Evolutionary conservation across 2,888 invertebrate genomes (phyloP).

Genomic region (Apoda limacodes): DNA sequence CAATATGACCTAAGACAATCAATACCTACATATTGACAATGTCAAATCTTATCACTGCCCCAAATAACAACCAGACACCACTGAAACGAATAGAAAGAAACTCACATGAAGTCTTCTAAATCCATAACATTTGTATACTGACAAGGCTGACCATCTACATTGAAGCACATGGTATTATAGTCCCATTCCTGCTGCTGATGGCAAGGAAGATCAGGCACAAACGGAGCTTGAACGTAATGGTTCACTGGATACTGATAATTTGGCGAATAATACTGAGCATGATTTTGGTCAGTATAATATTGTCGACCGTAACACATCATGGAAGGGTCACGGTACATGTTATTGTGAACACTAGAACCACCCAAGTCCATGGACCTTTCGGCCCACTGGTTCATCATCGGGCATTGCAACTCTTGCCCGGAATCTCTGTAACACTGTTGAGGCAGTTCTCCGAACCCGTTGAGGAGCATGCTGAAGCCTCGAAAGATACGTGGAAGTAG

Average conservation of each 20-base stretch:
- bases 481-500: constrained; percentile 27
- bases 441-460: constrained; percentile 27
- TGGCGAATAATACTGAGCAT: constrained; percentile 24
- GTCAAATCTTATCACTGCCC: not conserved
- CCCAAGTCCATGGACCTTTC: constrained; percentile 31
- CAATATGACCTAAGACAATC: no score
- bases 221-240: constrained; percentile 28
- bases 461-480: constrained; percentile 40
- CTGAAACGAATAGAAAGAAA: constrained; percentile 26
- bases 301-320: constrained; percentile 38
- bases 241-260: constrained; percentile 20
- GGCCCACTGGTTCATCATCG: constrained; percentile 40
- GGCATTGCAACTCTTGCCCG: constrained; percentile 39
- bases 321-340: constrained; percentile 22
- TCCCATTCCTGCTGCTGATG: constrained; percentile 65
- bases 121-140: constrained; percentile 76
- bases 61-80: not conserved
- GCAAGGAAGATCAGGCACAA: constrained; percentile 58
- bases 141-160: constrained; percentile 74
- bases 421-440: constrained; percentile 40
- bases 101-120: constrained; percentile 83
- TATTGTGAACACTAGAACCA: constrained; percentile 30
- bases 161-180: constrained; percentile 74
- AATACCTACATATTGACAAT: constrained; percentile 1
- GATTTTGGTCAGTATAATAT: constrained; percentile 27